A percentile compares a stretch with the other conserved stretches of the same genome.
These are phyloP conservation scores for Ammospiza caudacuta DNA, from an alignment of 2,113 vertebrate genomes.

Conservation along the genomic window DNA sequence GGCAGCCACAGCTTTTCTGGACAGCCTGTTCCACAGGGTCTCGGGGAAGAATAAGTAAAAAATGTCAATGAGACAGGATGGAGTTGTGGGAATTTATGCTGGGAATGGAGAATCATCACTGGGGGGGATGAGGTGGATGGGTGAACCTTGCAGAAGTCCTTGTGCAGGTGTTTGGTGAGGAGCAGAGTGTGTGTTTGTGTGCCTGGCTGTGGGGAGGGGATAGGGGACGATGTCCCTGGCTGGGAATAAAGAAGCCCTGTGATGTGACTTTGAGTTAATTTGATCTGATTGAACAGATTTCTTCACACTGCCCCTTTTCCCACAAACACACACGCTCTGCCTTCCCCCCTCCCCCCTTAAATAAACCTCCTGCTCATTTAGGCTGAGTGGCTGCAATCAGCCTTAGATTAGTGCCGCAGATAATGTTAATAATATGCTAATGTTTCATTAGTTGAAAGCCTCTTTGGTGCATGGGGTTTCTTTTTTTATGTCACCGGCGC, in stretches of 20 bases:
- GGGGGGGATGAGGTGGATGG: not conserved
- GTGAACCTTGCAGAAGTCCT: not conserved
- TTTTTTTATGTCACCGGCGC: conserved; percentile 64
- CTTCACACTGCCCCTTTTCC: conserved; percentile 30
- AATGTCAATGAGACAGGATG: not conserved
- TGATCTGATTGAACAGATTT: conserved; percentile 60
- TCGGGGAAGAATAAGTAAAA: not conserved
- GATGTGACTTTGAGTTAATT: conserved; percentile 52
- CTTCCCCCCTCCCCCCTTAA: conserved; percentile 61
- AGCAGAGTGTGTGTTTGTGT: not conserved
- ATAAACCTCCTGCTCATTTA: conserved; percentile 82
- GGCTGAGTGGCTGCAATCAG: conserved; percentile 81
- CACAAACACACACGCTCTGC: not conserved
- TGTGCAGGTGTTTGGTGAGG: not conserved
- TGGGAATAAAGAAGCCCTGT: not conserved
- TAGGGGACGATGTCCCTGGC: not conserved
- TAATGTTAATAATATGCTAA: conserved; percentile 90
- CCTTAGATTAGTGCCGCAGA: conserved; percentile 73
- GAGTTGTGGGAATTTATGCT: not conserved
- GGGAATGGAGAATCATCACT: not conserved
- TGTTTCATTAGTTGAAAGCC: conserved; percentile 89
- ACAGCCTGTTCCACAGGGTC: not conserved
- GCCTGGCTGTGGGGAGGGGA: not conserved
- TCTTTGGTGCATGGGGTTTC: conserved; percentile 68
- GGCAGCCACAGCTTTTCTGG: not conserved